Base-by-base conservation (phyloP, 2,113 vertebrate genomes). In the Beaufortia kweichowensis region DNA sequence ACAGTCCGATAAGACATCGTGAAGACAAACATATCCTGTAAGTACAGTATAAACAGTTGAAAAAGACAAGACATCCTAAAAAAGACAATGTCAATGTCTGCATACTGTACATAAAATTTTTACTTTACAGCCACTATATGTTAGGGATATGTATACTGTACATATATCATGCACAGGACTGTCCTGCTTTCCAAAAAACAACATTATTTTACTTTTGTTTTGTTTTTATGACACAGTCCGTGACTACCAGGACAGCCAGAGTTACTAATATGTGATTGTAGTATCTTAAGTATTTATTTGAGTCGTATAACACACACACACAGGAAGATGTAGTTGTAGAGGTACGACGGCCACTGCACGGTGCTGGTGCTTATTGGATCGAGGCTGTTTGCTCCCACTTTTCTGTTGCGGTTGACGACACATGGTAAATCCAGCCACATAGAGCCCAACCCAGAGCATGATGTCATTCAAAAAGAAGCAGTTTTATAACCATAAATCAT, bases 351-450 rank as follows among this genome's bases (percentile, higher is more conserved):
- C 95, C 94, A 90, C 95, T 98, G 95, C 93, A 92, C 55, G 96
- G 94, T 95, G 92, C 94, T 95, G 86, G 93, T 97, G 96, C 95
- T 94, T 82, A 90, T 93, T 98, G 97, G 94, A 98, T 97, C 95
- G 97, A 87, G 95, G 94, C 95, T 99, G 97, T 98, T 98, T 98
- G 97, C 96, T 96, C 96, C 97, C 97, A 99, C 97, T 98, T 98
- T 99, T 99, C 97, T 99, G 97, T 98, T 99, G 97, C 97, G 97
- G 97, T 99, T 99, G 97, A 99, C 97, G 97, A 98, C 97, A 99
- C 97, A 99, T 98, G 96, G 96, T 95, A 93, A 93, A 93, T 95
- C 94, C 95, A 96, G 96, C 95, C 92, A 94, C 95, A 95, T 89
- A 93, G 94, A 94, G 93, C 93, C 92, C 92, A 93, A 92, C 94